Evolutionary conservation across 2,113 vertebrate species (phyloP).

Genomic region (Ascaphus truei): DNA sequence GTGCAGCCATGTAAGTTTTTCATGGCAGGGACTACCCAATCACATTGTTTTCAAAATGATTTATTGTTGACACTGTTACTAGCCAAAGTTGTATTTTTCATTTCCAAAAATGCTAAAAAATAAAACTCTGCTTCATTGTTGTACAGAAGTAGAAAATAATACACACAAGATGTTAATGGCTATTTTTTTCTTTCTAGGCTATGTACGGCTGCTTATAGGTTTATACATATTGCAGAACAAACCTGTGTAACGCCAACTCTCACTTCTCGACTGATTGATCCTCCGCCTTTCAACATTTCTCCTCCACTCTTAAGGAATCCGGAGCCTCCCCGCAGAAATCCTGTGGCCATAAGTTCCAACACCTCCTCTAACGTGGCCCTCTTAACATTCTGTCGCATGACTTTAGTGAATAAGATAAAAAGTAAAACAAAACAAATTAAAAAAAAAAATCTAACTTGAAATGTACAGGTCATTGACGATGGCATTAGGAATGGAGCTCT

Average conservation of each 20-base stretch:
- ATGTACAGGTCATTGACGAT: too few species aligned
- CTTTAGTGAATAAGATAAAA: conserved; percentile 52
- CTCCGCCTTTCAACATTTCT: conserved; percentile 96
- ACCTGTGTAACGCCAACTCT: conserved; percentile 98
- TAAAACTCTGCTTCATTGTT: background rate
- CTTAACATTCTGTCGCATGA: conserved; percentile 97
- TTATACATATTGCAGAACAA: too few species aligned
- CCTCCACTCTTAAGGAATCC: conserved; percentile 96
- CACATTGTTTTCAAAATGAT: too few species aligned
- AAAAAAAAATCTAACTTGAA: too few species aligned
- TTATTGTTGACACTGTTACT: too few species aligned
- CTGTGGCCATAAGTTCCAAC: conserved; percentile 93
- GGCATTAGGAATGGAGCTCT: background rate
- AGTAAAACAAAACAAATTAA: background rate
- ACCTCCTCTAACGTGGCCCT: conserved; percentile 92
- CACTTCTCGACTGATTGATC: conserved; percentile 94
- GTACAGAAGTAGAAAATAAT: background rate
- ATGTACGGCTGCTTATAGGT: too few species aligned
- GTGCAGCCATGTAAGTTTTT: too few species aligned
- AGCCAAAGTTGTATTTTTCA: background rate
- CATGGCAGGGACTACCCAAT: too few species aligned
- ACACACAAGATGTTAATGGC: background rate
- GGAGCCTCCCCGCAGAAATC: conserved; percentile 92
- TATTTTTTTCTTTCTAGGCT: too few species aligned
- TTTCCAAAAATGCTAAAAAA: background rate